phyloP scores from a whole-genome alignment of 2,113 vertebrate genomes.

The Xyrauchen texanus region DNA sequence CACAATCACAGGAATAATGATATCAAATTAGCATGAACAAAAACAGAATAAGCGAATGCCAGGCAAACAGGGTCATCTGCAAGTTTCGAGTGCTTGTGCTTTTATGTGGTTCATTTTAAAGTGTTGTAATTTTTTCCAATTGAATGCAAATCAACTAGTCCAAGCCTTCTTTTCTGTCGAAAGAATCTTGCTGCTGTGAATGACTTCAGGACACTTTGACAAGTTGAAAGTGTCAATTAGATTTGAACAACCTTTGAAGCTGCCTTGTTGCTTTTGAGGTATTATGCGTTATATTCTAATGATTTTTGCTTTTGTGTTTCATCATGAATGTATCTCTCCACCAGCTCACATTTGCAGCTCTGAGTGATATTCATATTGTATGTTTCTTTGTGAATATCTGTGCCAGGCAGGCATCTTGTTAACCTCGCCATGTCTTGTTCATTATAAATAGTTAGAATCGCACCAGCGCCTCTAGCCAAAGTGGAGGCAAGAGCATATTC shows the following conservation, averaged over 20 bases:
- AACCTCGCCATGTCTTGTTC: conserved; percentile 18
- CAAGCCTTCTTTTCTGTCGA: neutral
- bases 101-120: neutral
- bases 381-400: conserved; percentile 55
- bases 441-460: conserved; percentile 16
- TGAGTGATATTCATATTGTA: conserved; percentile 52
- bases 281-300: conserved; percentile 49
- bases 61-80: too few species aligned
- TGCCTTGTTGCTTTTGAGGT: conserved; percentile 49
- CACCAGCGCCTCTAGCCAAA: conserved; percentile 19
- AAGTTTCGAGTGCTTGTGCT: too few species aligned
- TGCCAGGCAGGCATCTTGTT: conserved; percentile 17
- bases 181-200: conserved; percentile 43
- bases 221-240: conserved; percentile 59
- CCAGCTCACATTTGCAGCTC: conserved; percentile 47
- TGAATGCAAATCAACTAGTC: conserved; percentile 34
- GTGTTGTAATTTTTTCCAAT: too few species aligned
- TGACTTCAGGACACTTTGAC: conserved; percentile 51
- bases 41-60: neutral
- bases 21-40: conserved; percentile 17
- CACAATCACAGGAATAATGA: conserved; percentile 5
- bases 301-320: conserved; percentile 45
- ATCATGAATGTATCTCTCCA: conserved; percentile 45
- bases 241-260: conserved; percentile 56
- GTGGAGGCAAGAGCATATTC: neutral